These are phyloP conservation scores for Hypotaenidia philippensis DNA, from an alignment of 2,797 vertebrate species.

Conservation along the genomic window DNA sequence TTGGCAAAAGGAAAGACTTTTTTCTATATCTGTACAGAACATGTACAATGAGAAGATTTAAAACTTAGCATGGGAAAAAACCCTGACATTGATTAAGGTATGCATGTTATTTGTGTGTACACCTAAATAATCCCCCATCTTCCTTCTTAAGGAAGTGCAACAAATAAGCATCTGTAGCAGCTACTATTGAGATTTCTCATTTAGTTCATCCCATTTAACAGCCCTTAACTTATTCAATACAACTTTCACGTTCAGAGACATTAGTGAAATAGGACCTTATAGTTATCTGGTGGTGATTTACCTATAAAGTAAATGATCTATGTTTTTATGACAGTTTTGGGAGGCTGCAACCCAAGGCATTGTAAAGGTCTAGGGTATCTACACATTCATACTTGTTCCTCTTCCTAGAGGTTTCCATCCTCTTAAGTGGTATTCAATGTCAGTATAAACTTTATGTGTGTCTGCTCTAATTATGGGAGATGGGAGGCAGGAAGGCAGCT, in stretches of 20 bases:
- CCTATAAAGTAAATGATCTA: background rate
- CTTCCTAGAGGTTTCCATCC: background rate
- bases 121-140: fast-evolving
- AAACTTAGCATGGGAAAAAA: background rate
- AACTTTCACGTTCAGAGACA: background rate
- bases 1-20: background rate
- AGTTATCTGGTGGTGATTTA: background rate
- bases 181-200: background rate
- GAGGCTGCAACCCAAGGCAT: background rate
- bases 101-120: background rate
- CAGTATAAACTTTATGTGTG: background rate
- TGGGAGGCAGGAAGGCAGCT: background rate
- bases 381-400: background rate
- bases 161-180: background rate
- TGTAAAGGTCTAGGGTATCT: background rate
- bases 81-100: background rate
- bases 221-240: background rate
- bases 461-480: background rate
- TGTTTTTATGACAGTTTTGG: background rate
- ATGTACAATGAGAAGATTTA: background rate
- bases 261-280: background rate
- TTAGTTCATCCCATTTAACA: background rate
- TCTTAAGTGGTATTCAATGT: background rate
- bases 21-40: background rate
- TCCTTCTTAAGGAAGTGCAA: background rate